Conservation (phyloP, 2,888 invertebrate species). For the Panopea generosa region DNA sequence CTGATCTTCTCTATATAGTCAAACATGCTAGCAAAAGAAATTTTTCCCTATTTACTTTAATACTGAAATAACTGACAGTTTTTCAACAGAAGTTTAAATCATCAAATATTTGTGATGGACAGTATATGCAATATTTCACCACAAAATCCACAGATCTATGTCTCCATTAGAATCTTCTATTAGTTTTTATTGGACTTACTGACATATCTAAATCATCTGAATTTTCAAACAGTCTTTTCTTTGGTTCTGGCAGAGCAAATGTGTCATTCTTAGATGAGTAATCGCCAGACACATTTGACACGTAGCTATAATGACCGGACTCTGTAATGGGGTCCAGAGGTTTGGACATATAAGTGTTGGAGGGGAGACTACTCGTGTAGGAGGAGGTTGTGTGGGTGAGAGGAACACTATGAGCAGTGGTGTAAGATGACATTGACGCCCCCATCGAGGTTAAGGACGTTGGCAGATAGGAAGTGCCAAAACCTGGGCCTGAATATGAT, state of each 20-base stretch:
- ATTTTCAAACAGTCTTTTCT: conserved; percentile 76
- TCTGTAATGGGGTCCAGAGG: conserved; percentile 63
- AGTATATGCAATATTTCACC: too few species aligned
- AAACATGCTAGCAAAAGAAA: too few species aligned
- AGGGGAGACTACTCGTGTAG: conserved; percentile 46
- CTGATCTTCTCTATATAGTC: too few species aligned
- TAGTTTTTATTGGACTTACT: conserved; percentile 74
- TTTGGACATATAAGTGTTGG: conserved; percentile 55
- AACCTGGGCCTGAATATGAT: conserved; percentile 51
- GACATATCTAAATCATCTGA: conserved; percentile 73
- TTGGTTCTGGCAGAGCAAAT: conserved; percentile 74
- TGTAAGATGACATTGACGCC: conserved; percentile 51
- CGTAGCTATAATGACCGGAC: conserved; percentile 73
- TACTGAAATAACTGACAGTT: too few species aligned
- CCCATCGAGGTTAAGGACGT: conserved; percentile 51
- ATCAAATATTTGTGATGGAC: too few species aligned
- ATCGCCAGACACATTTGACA: conserved; percentile 72
- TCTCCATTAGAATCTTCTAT: conserved; percentile 59
- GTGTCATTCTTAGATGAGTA: conserved; percentile 67
- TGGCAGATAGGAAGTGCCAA: conserved; percentile 56
- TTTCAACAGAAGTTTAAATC: too few species aligned
- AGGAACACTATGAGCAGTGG: conserved; percentile 63
- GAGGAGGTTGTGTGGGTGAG: conserved; percentile 52
- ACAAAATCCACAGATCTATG: too few species aligned
- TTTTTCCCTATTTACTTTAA: too few species aligned